Base-by-base conservation (phyloP, 1,140 invertebrate species). In the Gryllus bimaculatus region DNA sequence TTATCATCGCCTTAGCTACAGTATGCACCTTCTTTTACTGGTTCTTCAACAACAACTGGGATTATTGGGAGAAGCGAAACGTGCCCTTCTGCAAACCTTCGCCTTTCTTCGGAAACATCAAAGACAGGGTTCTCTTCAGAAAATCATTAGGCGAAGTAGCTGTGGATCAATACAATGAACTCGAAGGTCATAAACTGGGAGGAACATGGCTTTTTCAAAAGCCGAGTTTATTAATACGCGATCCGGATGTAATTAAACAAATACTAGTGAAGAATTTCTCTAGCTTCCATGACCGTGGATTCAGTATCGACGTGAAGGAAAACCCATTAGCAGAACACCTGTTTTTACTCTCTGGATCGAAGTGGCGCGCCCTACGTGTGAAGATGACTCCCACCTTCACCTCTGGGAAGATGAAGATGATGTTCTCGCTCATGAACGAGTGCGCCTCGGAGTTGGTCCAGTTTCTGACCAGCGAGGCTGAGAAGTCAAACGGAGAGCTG, bases 361-460 rank as follows among this genome's bases (percentile, higher is more conserved):
- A 83, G 75, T 89, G 88, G 88, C 88, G 85, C 81, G 84, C 81
- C 48, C 81, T 89, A 15, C 83, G 86, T n/a, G 78, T 82, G n/a
- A 87, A 86, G 81, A 82, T 89, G 80, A 85, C 87, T 8, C 86
- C 87, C 4, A 85, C 88, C 8, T 82, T 85, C 0, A 84, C 83
- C 8, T 76, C 82, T 77, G 81, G 83, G 79, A 83, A 83, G 75
- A 80, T 81, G 78, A 83, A 82, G 83, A 83, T 82, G 0, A 83
- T 86, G 83, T 84, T 84, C 78, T 76, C 80, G 6, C 47, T 85
- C 48, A 83, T 84, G 81, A 78, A 82, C 26, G 83, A 84, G 74
- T 85, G 83, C 54, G 83, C 86, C 13, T 84, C 88, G 75, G 84
- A 87, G 78, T 83, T 89, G n/a, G 83, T 86, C 54, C 15, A 83